Percentiles rank a stretch among this genome's conserved stretches.
Conservation (phyloP, 2,888 invertebrate genomes). For the Rhingia rostrata region DNA sequence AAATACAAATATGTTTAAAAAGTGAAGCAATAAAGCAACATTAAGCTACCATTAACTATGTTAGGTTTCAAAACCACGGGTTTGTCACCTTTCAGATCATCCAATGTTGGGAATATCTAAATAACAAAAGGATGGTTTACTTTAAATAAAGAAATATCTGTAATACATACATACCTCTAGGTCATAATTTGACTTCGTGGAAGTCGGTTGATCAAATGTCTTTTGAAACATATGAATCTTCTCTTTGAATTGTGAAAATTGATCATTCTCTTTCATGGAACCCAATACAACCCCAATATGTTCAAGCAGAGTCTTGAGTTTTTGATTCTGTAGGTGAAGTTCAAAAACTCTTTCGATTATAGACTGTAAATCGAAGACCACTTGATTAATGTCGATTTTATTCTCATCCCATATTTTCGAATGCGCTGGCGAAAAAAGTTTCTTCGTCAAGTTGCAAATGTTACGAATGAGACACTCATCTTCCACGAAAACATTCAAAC, state of each 20-base stretch:
- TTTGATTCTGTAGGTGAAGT: slow-evolving; percentile 76
- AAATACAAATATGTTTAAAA: slow-evolving; percentile 9
- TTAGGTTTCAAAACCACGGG: slow-evolving; percentile 84
- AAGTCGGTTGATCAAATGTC: neutral
- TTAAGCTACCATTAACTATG: slow-evolving; percentile 86
- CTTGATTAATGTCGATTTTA: slow-evolving; percentile 51
- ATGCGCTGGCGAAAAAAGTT: slow-evolving; percentile 71
- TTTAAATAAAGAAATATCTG: neutral
- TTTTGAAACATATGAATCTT: slow-evolving; percentile 30
- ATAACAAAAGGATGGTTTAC: neutral
- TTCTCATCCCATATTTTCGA: slow-evolving; percentile 58
- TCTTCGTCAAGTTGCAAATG: slow-evolving; percentile 74
- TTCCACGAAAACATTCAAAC: slow-evolving; percentile 76
- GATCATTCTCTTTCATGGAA: slow-evolving; percentile 18
- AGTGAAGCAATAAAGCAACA: neutral
- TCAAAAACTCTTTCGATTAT: slow-evolving; percentile 48
- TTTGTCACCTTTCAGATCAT: slow-evolving; percentile 81
- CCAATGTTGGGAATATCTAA: slow-evolving; percentile 84
- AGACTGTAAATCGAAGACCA: slow-evolving; percentile 40
- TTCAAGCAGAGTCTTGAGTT: slow-evolving; percentile 76
- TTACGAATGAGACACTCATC: slow-evolving; percentile 76
- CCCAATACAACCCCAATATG: slow-evolving; percentile 33
- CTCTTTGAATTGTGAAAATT: slow-evolving; percentile 17
- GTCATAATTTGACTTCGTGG: slow-evolving; percentile 8
- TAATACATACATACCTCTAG: slow-evolving; percentile 26